Base-by-base conservation (phyloP, 2,113 vertebrate species). In the Pangasianodon gigas region DNA sequence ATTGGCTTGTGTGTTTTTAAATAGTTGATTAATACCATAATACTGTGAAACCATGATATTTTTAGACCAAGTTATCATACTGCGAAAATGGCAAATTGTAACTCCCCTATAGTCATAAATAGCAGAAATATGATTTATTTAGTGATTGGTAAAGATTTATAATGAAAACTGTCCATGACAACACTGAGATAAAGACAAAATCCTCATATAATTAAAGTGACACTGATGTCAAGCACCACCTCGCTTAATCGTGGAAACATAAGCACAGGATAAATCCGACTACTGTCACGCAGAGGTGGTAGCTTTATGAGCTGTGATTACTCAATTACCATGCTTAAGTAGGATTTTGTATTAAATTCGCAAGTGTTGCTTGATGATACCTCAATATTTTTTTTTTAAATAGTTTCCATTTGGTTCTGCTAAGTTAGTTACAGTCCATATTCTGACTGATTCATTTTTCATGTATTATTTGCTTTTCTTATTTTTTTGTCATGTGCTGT, bases 291-390 rank as follows among this genome's bases (percentile, higher is more conserved):
- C 69, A 62, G 81, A 84, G 81, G 67, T 89, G 54, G 37, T 71
- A 83, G 79, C 84, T 67, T 89, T 89, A 85, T 85, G 65, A 74
- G 67, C 69, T 85, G 67, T 56, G 88, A 89, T 77, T 85, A 84
- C 54, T 77, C 82, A 89, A 77, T 89, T 77, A 75, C 82, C 44
- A 69, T 48, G 67, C 80, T 89, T 74, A 84, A 58, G 52, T 80
- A 75, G 56, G 81, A 48, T 89, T 89, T 89, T 54, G 52, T 52
- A 89, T 48, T 75, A 44, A 11, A 84, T 85, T 60, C 24, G 2
- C 16, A 75, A 77, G 67, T 60, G 65, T 84, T 88, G 44, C 48
- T 41, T 83, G 29, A 69, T 54, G 19, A 74, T 74, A 71, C 79
- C 48, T 56, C 87, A 58, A 62, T 54, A 46, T 52, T n/a, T 62